Conservation (phyloP, 2,888 invertebrate species). For the Orchestes rusci region DNA sequence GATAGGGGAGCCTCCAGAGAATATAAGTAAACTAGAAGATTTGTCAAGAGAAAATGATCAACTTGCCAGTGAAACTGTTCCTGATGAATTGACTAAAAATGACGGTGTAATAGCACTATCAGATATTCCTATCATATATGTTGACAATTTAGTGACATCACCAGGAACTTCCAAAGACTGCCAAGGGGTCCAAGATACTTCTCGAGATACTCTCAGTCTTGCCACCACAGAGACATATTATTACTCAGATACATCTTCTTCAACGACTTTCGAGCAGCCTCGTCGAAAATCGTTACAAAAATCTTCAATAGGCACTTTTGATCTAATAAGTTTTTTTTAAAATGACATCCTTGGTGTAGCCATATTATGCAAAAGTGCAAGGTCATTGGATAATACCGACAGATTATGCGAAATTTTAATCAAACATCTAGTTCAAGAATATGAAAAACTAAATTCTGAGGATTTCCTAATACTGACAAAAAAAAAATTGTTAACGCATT, state of each 20-base stretch:
- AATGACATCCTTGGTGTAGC: constrained; percentile 8
- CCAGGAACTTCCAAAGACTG: not conserved
- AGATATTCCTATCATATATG: not conserved
- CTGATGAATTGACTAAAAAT: too few relatives aligned
- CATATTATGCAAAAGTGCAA: not conserved
- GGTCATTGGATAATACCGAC: constrained; percentile 1
- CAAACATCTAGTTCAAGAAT: constrained; percentile 2
- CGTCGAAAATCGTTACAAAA: not conserved
- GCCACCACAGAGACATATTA: not conserved
- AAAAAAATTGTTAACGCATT: too few relatives aligned
- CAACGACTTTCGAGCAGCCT: not conserved
- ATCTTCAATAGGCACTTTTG: not conserved
- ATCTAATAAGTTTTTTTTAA: constrained; percentile 1
- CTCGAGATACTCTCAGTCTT: not conserved
- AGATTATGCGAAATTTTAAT: constrained; percentile 4
- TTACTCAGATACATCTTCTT: not conserved
- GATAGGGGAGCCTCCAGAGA: not conserved
- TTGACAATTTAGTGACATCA: not conserved
- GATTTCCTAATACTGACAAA: constrained; percentile 3
- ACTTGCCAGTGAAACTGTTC: too few relatives aligned
- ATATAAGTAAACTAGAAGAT: not conserved
- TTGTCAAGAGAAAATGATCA: too few relatives aligned
- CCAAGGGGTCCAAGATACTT: too few relatives aligned
- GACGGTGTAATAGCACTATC: not conserved
- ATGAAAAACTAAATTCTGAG: not conserved